These are phyloP conservation scores for Aphis craccivora DNA, from an alignment of 1,140 invertebrate genomes.

Conservation along the genomic window DNA sequence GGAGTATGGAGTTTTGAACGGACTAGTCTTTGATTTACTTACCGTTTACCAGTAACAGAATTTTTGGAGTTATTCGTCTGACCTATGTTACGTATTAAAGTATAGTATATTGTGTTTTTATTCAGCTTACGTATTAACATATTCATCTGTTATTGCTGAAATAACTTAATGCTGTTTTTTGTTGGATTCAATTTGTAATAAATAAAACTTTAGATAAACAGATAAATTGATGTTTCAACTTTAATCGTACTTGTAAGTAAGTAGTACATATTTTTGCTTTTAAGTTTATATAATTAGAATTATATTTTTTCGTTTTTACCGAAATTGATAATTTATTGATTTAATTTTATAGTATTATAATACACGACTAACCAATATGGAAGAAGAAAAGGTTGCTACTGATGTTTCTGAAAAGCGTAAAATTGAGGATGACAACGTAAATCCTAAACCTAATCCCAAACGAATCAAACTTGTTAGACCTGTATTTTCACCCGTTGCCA, in stretches of 20 bases:
- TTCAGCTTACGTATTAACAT: background rate
- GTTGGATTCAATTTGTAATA: background rate
- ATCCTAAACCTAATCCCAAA: slow-evolving; percentile 47
- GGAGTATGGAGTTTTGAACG: too few species aligned
- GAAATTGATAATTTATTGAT: background rate
- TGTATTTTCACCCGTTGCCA: slow-evolving; percentile 34
- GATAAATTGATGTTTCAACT: background rate
- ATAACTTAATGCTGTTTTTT: background rate
- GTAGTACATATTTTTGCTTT: background rate
- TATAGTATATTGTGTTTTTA: background rate
- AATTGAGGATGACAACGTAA: slow-evolving; percentile 19
- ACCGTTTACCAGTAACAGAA: background rate
- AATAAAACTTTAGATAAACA: background rate
- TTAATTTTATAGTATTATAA: background rate
- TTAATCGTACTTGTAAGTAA: background rate
- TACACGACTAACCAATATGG: background rate
- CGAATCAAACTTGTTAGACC: slow-evolving; percentile 45
- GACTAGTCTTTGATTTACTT: background rate
- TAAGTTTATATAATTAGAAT: background rate
- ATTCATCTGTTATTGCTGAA: background rate
- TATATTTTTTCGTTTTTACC: background rate
- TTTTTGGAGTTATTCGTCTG: background rate
- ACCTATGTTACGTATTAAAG: background rate
- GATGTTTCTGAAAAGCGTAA: slow-evolving; percentile 43
- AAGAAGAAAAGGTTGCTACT: background rate